Conservation (phyloP, 2,797 vertebrate genomes). For the Pristis pectinata region DNA sequence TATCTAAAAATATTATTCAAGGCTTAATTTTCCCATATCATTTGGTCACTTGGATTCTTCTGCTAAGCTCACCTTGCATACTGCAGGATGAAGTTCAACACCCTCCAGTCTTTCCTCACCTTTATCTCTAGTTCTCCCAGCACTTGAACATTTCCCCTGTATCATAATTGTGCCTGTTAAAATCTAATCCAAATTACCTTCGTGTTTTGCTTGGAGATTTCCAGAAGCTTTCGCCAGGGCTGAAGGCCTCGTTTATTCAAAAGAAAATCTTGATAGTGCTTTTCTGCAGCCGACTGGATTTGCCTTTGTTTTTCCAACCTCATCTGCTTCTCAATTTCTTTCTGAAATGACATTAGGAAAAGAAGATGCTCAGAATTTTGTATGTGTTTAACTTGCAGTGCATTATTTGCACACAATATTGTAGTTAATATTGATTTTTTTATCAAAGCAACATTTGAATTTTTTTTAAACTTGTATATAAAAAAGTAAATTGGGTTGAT, state of each 20-base stretch:
- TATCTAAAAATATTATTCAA: neutral
- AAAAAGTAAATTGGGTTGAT: too few species aligned
- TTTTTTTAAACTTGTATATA: neutral
- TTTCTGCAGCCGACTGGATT: slow-evolving; percentile 59
- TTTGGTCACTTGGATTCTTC: neutral
- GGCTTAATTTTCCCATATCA: neutral
- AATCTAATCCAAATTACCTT: slow-evolving; percentile 55
- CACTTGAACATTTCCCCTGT: neutral
- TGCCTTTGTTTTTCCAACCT: slow-evolving; percentile 62
- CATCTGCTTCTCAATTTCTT: slow-evolving; percentile 72
- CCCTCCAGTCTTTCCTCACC: neutral
- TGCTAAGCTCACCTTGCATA: neutral
- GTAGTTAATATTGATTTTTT: neutral
- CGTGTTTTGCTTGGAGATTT: slow-evolving; percentile 55
- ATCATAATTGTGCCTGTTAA: neutral
- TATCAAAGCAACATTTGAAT: neutral
- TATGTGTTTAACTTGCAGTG: neutral
- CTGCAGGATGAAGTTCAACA: neutral
- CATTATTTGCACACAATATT: neutral
- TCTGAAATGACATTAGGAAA: slow-evolving; percentile 54
- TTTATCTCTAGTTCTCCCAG: neutral
- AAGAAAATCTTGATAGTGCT: slow-evolving; percentile 65
- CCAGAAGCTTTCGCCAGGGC: slow-evolving; percentile 76
- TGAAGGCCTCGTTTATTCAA: slow-evolving; percentile 65
- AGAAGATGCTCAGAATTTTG: neutral